phyloP scores from a whole-genome alignment of 1,140 invertebrate genomes.

The Bathynomus jamesi region DNA sequence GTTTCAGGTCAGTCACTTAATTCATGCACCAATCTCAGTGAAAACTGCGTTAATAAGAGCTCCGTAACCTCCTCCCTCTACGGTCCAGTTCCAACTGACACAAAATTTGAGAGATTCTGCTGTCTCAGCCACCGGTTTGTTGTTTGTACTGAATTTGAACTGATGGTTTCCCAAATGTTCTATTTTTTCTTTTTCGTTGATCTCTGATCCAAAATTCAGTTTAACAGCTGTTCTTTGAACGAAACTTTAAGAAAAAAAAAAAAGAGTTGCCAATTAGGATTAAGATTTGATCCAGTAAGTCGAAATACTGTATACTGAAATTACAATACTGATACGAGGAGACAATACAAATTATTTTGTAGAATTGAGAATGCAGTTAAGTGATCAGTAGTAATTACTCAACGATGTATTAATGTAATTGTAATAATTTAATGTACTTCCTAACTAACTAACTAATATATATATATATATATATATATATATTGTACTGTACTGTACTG shows the following conservation, averaged over 20 bases:
- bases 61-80: background rate
- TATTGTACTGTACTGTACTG: background rate
- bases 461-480: constrained; percentile 3
- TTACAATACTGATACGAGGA: too few relatives aligned
- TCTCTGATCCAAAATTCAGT: background rate
- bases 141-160: background rate
- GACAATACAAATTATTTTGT: too few relatives aligned
- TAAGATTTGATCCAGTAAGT: background rate
- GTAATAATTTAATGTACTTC: background rate
- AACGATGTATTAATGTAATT: background rate
- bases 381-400: too few relatives aligned
- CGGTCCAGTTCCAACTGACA: background rate
- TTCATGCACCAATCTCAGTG: too few relatives aligned
- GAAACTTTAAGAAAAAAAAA: background rate
- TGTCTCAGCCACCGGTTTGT: background rate
- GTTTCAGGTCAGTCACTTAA: too few relatives aligned
- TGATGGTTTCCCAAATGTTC: background rate
- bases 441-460: background rate
- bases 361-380: background rate
- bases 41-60: too few relatives aligned
- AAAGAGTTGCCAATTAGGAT: background rate
- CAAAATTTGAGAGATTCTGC: background rate
- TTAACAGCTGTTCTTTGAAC: background rate
- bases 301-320: too few relatives aligned
- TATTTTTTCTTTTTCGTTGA: background rate